phyloP scores from a whole-genome alignment of 2,888 invertebrate species.

The Ichneumon xanthorius region DNA sequence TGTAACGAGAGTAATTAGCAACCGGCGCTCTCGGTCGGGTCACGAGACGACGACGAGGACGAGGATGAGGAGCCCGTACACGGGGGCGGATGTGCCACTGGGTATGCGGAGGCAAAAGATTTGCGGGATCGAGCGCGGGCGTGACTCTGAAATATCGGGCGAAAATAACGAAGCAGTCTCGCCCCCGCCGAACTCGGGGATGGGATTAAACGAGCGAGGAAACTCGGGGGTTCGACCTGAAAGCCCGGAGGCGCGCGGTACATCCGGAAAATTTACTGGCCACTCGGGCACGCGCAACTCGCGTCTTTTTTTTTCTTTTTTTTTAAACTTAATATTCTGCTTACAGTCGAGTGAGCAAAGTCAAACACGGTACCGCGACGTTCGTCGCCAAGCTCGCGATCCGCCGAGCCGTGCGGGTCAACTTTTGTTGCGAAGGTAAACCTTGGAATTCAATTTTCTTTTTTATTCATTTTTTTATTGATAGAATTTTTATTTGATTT shows the following conservation, averaged over 20 bases:
- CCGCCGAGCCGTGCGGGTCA: neutral
- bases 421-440: neutral
- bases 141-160: constrained; percentile 56
- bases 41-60: constrained; percentile 55
- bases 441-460: neutral
- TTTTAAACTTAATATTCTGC: constrained; percentile 24
- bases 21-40: constrained; percentile 54
- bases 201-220: constrained; percentile 8
- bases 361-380: constrained; percentile 35
- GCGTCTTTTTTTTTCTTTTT: neutral
- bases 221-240: constrained; percentile 25
- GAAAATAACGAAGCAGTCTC: constrained; percentile 50
- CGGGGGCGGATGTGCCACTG: constrained; percentile 19
- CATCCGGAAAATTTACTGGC: constrained; percentile 57
- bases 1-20: constrained; percentile 67
- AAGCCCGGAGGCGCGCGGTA: constrained; percentile 32
- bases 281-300: constrained; percentile 55
- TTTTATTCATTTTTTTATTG: too few species aligned
- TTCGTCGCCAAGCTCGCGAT: constrained; percentile 12
- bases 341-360: constrained; percentile 50
- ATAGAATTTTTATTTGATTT: too few species aligned
- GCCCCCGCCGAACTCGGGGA: neutral
- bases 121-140: constrained; percentile 32
- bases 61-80: constrained; percentile 27
- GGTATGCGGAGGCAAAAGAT: constrained; percentile 36